These are phyloP conservation scores for Spea multiplicata DNA, from an alignment of 2,113 vertebrate species.

Conservation along the genomic window DNA sequence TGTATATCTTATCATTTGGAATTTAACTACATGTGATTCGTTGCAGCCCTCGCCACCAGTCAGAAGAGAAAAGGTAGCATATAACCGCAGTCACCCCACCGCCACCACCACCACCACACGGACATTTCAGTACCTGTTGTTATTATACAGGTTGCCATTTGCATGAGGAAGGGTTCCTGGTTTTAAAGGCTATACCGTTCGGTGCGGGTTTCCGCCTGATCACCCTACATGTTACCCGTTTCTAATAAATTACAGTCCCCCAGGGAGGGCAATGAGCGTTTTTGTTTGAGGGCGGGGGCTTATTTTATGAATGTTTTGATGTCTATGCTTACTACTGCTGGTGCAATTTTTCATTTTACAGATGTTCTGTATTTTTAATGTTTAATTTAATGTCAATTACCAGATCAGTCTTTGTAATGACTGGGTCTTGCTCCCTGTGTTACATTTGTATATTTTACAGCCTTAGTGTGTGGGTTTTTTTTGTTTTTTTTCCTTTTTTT, in stretches of 20 bases:
- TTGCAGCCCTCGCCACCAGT: neutral
- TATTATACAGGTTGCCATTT: neutral
- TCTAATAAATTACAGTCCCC: slow-evolving; percentile 1
- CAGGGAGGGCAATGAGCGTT: neutral
- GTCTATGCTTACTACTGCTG: slow-evolving; percentile 10
- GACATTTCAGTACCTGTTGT: neutral
- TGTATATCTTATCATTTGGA: neutral
- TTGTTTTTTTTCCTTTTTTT: too few species aligned
- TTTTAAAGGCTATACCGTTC: neutral
- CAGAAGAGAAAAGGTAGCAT: neutral
- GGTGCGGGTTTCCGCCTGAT: slow-evolving; percentile 1
- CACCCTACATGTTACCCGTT: slow-evolving; percentile 18
- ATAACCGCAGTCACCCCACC: neutral
- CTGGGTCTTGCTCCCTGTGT: neutral
- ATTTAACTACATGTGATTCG: neutral
- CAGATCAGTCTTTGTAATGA: neutral
- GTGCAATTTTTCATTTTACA: slow-evolving; percentile 22
- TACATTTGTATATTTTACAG: slow-evolving; percentile 11
- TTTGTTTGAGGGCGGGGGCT: neutral
- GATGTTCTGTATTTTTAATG: slow-evolving; percentile 37
- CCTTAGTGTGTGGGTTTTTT: slow-evolving; percentile 10
- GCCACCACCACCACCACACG: neutral
- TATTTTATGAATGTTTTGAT: slow-evolving; percentile 21
- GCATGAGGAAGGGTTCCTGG: slow-evolving; percentile 5
- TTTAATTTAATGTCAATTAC: slow-evolving; percentile 31